Evolutionary conservation across 2,113 vertebrate genomes (phyloP).

Genomic region (Gymnogyps californianus): DNA sequence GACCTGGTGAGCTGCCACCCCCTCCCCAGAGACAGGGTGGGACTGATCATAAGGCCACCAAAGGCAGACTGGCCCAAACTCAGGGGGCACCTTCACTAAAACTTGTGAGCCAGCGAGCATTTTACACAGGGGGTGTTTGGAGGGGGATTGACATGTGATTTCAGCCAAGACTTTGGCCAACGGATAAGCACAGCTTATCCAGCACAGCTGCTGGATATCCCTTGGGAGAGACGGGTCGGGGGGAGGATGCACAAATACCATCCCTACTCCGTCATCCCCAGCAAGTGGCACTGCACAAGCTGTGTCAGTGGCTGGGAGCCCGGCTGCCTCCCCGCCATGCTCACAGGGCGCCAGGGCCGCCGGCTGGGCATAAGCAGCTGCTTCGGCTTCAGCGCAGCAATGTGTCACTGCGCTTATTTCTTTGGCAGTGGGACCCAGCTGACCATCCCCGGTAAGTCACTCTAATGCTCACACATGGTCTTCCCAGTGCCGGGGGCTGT

Average conservation of each 20-base stretch:
- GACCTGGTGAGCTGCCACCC: neutral
- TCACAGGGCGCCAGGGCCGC: fast-evolving
- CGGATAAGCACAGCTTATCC: too few relatives aligned
- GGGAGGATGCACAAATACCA: neutral
- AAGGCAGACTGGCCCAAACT: neutral
- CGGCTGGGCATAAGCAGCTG: neutral
- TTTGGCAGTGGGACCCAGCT: neutral
- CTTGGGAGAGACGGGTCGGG: neutral
- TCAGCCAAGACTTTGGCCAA: neutral
- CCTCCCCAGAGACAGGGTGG: neutral
- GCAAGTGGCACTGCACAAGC: neutral
- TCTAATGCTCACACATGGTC: neutral
- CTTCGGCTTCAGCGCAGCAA: neutral
- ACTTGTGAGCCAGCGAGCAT: neutral
- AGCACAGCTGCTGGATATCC: neutral
- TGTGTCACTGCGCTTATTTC: neutral
- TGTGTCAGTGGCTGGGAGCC: neutral
- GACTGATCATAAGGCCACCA: neutral
- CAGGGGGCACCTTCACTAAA: neutral
- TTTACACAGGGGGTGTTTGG: neutral
- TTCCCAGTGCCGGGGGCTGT: neutral
- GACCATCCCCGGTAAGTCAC: neutral
- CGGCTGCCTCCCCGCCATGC: neutral
- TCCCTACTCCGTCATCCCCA: neutral
- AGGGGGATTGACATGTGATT: neutral